Evolutionary conservation across 2,113 vertebrate species (phyloP).

Genomic region (Galemys pyrenaicus): DNA sequence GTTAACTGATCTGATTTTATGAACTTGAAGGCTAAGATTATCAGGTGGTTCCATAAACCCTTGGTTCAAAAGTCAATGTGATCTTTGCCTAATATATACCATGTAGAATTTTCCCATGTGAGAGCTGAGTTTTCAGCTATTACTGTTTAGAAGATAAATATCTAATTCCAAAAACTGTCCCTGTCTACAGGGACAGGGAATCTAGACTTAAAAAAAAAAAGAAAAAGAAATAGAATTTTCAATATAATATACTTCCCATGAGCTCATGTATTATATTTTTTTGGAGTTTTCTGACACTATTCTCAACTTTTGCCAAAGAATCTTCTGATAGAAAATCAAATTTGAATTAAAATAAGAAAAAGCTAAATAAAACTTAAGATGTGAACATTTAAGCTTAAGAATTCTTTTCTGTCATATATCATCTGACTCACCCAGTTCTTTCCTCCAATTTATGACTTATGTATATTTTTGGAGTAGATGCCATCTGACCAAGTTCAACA

Average conservation of each 20-base stretch:
- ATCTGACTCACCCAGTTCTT: neutral
- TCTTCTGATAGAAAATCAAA: neutral
- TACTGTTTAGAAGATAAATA: neutral
- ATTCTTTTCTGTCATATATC: neutral
- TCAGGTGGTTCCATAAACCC: neutral
- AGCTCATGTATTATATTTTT: neutral
- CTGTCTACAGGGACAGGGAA: neutral
- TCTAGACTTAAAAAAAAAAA: neutral
- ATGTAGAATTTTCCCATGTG: neutral
- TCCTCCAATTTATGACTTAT: neutral
- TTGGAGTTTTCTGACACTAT: neutral
- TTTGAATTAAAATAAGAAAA: too few species aligned
- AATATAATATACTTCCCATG: neutral
- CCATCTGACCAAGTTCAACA: neutral
- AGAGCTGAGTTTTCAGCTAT: neutral
- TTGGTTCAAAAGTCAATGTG: neutral
- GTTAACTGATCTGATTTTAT: neutral
- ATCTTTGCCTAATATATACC: neutral
- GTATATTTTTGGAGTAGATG: neutral
- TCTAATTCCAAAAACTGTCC: neutral
- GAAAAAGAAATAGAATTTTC: neutral
- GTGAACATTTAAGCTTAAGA: neutral
- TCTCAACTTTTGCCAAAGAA: conserved; percentile 20
- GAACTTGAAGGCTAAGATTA: neutral
- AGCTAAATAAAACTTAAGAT: neutral